Base-by-base conservation (phyloP, 2,888 invertebrate species). In the Pterostichus niger region DNA sequence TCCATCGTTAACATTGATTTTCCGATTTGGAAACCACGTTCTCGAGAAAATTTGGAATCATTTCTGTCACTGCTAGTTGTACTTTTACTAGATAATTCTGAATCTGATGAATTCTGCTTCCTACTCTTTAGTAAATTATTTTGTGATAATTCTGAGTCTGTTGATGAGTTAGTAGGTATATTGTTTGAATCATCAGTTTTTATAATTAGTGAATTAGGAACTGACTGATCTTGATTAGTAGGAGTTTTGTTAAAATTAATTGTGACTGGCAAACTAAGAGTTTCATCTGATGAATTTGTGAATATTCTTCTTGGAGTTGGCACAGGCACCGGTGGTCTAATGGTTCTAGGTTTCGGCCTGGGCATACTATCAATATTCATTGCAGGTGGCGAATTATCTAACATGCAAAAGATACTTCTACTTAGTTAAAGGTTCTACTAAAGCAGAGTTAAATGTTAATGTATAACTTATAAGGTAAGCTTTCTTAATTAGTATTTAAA, bases 11-110 rank as follows among this genome's bases (percentile, higher is more conserved):
- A 77, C 71, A 88, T 71, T 0, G 88, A 87, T 15, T 84, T 85
- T 4, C 87, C 87, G 33, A 87, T 88, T 77, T 87, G 87, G 78
- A 88, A 87, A 40, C 86, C 86, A 46, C 87, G 83, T 84, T 86
- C 87, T 71, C 87, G 86, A 10, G 86, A 86, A 49, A 88, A 85
- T 0, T 87, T 86, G 77, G 46, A 71, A 3, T 71, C 71, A 15
- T 71, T 68, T 44, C 68, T 68, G n/a, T 68, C 68, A 13, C 7
- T 71, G 7, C 24, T 71, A 71, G 17, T 17, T 0, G 17, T 13
- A 31, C 31, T 59, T 31, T 10, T 59, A 31, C 2, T 59, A 15
- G 59, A 59, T 9, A 54, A 54, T 9, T 54, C 11, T 24, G 59
- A 31, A 59, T 24, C 17, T 44, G 46, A 49, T 7, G 71, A 71